Evolutionary conservation across 30 jellyfish, hydroid and myxozoan species (phyloP), one percentile per base, ranked within the genome.

Genomic region (Sanderia malayensis): DNA sequence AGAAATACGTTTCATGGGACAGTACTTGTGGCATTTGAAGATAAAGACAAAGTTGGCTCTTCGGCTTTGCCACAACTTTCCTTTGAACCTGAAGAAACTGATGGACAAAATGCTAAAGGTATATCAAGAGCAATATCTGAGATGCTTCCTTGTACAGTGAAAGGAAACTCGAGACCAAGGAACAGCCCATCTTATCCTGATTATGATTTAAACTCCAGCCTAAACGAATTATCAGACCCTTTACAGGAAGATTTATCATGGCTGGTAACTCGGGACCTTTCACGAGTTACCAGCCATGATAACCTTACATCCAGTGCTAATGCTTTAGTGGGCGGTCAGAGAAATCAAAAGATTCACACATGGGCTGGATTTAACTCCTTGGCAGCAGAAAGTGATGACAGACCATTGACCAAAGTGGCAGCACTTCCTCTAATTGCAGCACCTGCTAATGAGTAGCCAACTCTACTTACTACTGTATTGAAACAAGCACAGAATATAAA

Each of bases 341-440:
- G 71, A 25, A 26, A 59, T 31, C 71, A 19, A 59, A 59, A 31
- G 41, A 59, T 59, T 8, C 71, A 59, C 26, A 59, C 71, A 10
- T 59, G 37, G 71, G 71, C 71, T 59, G 71, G 41, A 59, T 59
- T 59, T 44, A 59, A 59, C 71, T 59, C 71, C 44, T 59, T 59
- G 71, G 31, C 45, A 25, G 44, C 71, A 20, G 7, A 59, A 59
- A 59, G 25, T 59, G 44, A 59, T 59, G 71, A 59, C 31, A 20
- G 71, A 59, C 71, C 37, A 59, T 31, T 59, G 21, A 59, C 71
- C 71, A 59, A 59, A 59, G 71, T 59, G 25, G 71, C 71, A 59
- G 71, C 71, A 59, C 71, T 59, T 59, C 44, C 71, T 59, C 71
- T 59, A 9, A 59, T 59, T 21, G 44, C 71, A 59, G 71, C 71